Conservation (phyloP, 2,888 invertebrate genomes). For the Biston stratarius region DNA sequence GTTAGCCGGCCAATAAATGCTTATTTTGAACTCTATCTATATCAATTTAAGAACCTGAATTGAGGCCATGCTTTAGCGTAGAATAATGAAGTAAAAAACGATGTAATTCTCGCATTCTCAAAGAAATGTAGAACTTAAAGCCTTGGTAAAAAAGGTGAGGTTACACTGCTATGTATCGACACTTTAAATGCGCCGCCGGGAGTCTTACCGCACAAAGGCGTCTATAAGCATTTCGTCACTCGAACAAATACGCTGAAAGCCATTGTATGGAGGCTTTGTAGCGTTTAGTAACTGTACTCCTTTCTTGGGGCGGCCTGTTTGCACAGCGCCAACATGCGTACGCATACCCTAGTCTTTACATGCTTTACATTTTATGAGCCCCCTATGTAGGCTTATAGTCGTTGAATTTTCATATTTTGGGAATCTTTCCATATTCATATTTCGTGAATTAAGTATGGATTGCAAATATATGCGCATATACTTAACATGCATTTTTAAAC, state of each 20-base stretch:
- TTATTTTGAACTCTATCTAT: constrained; percentile 53
- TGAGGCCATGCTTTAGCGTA: constrained; percentile 24
- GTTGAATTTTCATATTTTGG: constrained; percentile 39
- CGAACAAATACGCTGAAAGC: constrained; percentile 74
- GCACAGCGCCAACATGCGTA: constrained; percentile 66
- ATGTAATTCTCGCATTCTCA: constrained; percentile 47
- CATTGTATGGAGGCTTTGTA: constrained; percentile 68
- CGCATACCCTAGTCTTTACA: constrained; percentile 52
- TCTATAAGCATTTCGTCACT: constrained; percentile 74
- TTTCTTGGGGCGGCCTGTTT: constrained; percentile 70
- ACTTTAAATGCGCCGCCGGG: constrained; percentile 63
- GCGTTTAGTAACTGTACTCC: constrained; percentile 69
- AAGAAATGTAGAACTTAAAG: constrained; percentile 53
- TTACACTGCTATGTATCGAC: constrained; percentile 39
- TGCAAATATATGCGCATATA: constrained; percentile 1
- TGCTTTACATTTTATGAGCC: constrained; percentile 48
- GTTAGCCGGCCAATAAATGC: constrained; percentile 33
- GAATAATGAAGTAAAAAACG: constrained; percentile 52
- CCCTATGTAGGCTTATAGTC: constrained; percentile 36
- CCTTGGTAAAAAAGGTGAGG: constrained; percentile 50
- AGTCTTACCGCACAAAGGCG: constrained; percentile 66
- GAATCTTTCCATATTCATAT: constrained; percentile 12
- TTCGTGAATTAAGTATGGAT: not conserved
- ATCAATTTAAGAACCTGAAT: constrained; percentile 41
- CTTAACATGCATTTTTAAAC: not conserved